Evolutionary conservation across 2,888 invertebrate species (phyloP), one percentile per base, ranked within the genome.

Genomic region (Spilosoma lubricipeda): DNA sequence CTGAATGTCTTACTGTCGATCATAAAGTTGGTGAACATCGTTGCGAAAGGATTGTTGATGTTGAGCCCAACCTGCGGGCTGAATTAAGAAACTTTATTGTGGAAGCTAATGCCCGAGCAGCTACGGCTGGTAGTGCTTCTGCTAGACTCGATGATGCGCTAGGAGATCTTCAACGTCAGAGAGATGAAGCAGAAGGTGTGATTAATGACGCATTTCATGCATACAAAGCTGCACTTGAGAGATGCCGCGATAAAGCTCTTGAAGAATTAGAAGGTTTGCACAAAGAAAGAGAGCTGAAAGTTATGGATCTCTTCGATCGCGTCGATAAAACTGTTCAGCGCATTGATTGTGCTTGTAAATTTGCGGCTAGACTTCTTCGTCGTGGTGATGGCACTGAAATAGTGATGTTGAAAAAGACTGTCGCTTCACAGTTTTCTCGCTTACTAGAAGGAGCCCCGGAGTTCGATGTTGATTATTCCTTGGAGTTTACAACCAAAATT

Each of bases 381-480:
- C 97, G 98, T 88, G 98, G 98, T 42, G 98, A 98, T 90, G 97
- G 98, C 42, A 97, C 97, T 9, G 98, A 99, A 94, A 97, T 98
- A 85, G 97, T 99, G 80, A 97, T 98, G 90, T 95, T 99, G 90
- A 98, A 98, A 92, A 97, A 98, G 88, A 96, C 97, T 33, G 98
- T 99, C 36, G 96, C 97, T 67, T 96, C 97, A 30, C 98, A 98
- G 90, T 96, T 99, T 86, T 93, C 97, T 71, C 97, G 97, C 84
- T 96, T 99, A 81, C 97, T 98, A 76, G 98, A 97, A 88, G 98
- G 97, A 87, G 97, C 97, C 72, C 98, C 98, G n/a, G 98, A 98
- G 91, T 97, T 97, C 74, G 98, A 98, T 88, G 96, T 98, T 70
- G 97, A 97, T 89, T 98, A 97, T 87, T 97, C 97, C 64, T 95